A percentile compares a stretch with the other conserved stretches of the same genome.
Conservation (phyloP, 2,113 vertebrate species). For the Paraplagusia blochii region DNA sequence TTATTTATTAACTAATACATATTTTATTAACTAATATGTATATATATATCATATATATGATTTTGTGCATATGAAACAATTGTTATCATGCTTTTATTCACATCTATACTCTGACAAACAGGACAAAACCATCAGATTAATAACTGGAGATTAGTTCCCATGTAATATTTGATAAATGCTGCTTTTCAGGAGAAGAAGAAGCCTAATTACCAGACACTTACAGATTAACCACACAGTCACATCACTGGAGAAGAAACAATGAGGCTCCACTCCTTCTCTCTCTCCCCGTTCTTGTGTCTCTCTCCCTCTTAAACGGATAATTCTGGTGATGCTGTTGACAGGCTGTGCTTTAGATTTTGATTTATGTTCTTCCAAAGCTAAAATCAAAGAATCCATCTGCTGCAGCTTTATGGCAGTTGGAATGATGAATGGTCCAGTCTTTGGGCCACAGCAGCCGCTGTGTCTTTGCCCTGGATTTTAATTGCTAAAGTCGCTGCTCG, state of each 20-base stretch:
- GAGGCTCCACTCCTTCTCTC: conserved; percentile 54
- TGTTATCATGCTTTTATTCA: too few relatives aligned
- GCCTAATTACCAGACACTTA: conserved; percentile 72
- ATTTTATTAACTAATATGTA: too few relatives aligned
- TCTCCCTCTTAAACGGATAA: conserved; percentile 96
- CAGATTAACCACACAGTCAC: conserved; percentile 69
- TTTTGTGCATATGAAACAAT: too few relatives aligned
- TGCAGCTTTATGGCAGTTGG: conserved; percentile 99
- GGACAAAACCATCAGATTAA: too few relatives aligned
- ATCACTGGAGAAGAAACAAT: conserved; percentile 66
- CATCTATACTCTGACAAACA: too few relatives aligned
- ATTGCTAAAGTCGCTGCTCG: conserved; percentile 99
- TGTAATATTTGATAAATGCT: conserved; percentile 61
- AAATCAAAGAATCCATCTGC: conserved; percentile 99
- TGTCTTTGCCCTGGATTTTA: conserved; percentile 99
- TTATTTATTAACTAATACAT: too few relatives aligned
- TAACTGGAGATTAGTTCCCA: conserved; percentile 12
- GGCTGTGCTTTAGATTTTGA: conserved; percentile 99
- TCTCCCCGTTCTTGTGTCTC: conserved; percentile 72
- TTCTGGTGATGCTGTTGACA: conserved; percentile 99
- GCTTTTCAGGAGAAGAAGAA: conserved; percentile 64
- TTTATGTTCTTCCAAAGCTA: conserved; percentile 99
- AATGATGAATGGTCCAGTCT: conserved; percentile 99
- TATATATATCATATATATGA: too few relatives aligned
- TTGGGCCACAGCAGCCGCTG: conserved; percentile 97